Conservation (phyloP, 2,888 invertebrate species). For the Peribatodes rhomboidaria region DNA sequence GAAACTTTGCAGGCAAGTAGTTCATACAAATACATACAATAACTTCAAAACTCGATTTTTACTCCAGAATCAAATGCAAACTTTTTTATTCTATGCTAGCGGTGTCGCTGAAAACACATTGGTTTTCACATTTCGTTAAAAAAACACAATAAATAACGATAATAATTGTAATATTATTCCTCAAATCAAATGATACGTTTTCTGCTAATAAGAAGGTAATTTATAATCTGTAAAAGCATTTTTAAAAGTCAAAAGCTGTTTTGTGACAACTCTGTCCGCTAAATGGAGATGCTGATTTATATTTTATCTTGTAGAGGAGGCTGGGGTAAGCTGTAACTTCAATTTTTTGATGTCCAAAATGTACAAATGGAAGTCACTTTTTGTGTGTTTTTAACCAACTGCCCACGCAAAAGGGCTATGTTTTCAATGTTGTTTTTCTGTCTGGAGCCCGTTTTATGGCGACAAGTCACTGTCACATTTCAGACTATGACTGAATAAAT, state of each 20-base stretch:
- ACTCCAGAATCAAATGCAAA: no score
- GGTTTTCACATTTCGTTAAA: not conserved
- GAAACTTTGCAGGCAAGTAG: no score
- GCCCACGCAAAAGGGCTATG: no score
- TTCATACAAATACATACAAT: no score
- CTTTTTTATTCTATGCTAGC: no score
- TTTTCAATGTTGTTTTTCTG: no score
- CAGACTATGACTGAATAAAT: no score
- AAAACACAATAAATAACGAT: not conserved
- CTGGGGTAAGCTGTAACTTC: slow-evolving; percentile 7
- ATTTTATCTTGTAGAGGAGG: slow-evolving; percentile 16
- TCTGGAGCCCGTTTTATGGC: no score
- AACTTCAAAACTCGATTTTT: no score
- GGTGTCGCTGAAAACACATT: not conserved
- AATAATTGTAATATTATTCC: slow-evolving; percentile 4
- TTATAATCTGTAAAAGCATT: slow-evolving; percentile 33
- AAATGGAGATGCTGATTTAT: slow-evolving; percentile 33
- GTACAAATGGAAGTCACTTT: no score
- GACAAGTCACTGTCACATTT: no score
- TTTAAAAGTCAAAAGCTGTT: slow-evolving; percentile 31
- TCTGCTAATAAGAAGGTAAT: slow-evolving; percentile 26
- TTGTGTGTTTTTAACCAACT: no score
- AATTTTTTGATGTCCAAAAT: not conserved
- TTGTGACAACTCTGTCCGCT: slow-evolving; percentile 31
- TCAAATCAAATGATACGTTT: slow-evolving; percentile 20